These are phyloP conservation scores for Sanderia malayensis DNA, from an alignment of 30 jellyfish, hydroid and myxozoan species.

Conservation along the genomic window DNA sequence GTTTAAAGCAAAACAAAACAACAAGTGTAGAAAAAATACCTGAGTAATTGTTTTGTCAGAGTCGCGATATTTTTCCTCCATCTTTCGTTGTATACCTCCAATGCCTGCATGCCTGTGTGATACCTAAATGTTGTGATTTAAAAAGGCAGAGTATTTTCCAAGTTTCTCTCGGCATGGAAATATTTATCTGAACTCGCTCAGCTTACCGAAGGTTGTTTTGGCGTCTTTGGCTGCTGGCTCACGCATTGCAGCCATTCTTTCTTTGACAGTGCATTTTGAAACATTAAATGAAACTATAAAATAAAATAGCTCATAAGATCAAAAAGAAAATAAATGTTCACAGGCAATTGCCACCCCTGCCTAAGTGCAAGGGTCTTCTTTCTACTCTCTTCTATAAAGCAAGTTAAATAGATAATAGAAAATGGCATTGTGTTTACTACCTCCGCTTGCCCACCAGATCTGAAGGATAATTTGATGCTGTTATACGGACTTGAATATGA, in stretches of 20 bases:
- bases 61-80: conserved; percentile 80
- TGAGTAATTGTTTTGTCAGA: conserved; percentile 69
- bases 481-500: conserved; percentile 60
- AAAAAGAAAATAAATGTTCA: too few species aligned
- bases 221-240: conserved; percentile 25
- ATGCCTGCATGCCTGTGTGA: conserved; percentile 88
- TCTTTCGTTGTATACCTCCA: conserved; percentile 89
- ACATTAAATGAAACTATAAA: conserved; percentile 59
- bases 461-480: conserved; percentile 53
- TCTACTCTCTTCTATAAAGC: too few species aligned
- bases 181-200: too few species aligned
- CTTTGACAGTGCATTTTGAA: conserved; percentile 43
- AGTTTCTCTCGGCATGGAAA: too few species aligned
- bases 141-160: too few species aligned
- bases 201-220: conserved; percentile 43
- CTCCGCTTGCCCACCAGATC: conserved; percentile 85
- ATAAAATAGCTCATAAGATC: too few species aligned
- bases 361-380: too few species aligned
- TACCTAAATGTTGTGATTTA: too few species aligned
- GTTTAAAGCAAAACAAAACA: neutral
- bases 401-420: too few species aligned
- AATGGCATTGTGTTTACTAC: too few species aligned
- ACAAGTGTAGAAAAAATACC: conserved; percentile 12
- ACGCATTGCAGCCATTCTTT: conserved; percentile 60
- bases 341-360: too few species aligned